Conservation (phyloP, 2,113 vertebrate genomes). For the Gnathonemus longibarbis region DNA sequence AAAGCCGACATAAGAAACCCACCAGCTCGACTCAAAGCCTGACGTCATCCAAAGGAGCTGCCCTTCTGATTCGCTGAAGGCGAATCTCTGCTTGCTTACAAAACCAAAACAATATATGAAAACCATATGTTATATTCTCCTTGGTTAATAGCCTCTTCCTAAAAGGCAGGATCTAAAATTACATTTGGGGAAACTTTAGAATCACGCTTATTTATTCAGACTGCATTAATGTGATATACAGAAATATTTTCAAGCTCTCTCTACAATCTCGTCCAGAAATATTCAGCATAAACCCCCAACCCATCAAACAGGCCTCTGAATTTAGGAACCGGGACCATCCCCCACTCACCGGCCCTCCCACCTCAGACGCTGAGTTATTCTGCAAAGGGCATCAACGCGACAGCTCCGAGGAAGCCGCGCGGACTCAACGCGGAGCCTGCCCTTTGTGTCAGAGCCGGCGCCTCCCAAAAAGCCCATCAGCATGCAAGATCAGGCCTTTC, state of each 20-base stretch:
- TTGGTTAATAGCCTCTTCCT: not conserved
- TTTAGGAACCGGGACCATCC: not conserved
- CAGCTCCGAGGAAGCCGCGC: not conserved
- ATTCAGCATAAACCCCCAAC: not conserved
- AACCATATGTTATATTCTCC: not conserved
- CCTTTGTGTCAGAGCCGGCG: not conserved
- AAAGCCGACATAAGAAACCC: not conserved
- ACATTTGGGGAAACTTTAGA: not conserved
- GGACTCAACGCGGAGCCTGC: not conserved
- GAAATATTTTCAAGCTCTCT: not conserved
- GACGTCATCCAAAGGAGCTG: not conserved
- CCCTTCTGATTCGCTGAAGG: not conserved
- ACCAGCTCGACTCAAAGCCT: not conserved
- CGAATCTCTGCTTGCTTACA: not conserved
- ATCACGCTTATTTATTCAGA: not conserved
- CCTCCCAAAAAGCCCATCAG: not conserved
- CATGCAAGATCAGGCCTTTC: conserved; percentile 9
- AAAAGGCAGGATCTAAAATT: not conserved
- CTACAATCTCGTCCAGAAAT: not conserved
- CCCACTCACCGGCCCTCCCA: not conserved
- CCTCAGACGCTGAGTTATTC: not conserved
- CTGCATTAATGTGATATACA: not conserved
- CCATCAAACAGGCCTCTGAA: not conserved
- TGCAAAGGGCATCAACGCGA: not conserved
- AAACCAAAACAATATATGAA: not conserved